phyloP scores from a whole-genome alignment of 2,797 vertebrate species.

The Urophycis tenuis region DNA sequence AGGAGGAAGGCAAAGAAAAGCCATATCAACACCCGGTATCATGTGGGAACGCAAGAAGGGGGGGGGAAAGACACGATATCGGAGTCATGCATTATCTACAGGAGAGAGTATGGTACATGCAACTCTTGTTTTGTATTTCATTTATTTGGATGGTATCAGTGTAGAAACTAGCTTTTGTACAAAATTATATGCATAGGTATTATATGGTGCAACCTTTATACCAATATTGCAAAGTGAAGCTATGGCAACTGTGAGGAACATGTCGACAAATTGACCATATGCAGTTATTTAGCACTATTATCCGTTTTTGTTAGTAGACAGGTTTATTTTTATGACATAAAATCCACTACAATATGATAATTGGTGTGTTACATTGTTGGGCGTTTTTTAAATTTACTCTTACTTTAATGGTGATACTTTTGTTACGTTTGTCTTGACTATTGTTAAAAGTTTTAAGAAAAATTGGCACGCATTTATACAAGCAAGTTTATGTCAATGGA shows the following conservation, averaged over 20 bases:
- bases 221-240: background rate
- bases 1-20: background rate
- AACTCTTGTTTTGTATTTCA: background rate
- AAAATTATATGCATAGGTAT: background rate
- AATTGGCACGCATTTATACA: conserved; percentile 79
- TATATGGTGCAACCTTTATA: background rate
- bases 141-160: background rate
- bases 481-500: conserved; percentile 83
- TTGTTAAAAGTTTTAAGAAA: conserved; percentile 59
- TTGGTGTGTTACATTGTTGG: conserved; percentile 58
- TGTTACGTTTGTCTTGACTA: conserved; percentile 43
- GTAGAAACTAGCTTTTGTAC: background rate
- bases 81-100: background rate
- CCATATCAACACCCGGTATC: background rate
- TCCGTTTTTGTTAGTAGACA: conserved; percentile 73
- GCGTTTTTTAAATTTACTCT: conserved; percentile 40
- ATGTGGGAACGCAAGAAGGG: background rate
- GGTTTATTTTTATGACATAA: conserved; percentile 70
- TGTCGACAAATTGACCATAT: background rate
- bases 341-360: conserved; percentile 38
- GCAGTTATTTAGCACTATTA: conserved; percentile 61
- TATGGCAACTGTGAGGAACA: background rate
- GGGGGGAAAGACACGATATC: background rate
- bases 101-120: background rate
- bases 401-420: conserved; percentile 64